These are phyloP conservation scores for Drosophila fulvimacula DNA, from an alignment of 2,888 invertebrate species.

Conservation along the genomic window DNA sequence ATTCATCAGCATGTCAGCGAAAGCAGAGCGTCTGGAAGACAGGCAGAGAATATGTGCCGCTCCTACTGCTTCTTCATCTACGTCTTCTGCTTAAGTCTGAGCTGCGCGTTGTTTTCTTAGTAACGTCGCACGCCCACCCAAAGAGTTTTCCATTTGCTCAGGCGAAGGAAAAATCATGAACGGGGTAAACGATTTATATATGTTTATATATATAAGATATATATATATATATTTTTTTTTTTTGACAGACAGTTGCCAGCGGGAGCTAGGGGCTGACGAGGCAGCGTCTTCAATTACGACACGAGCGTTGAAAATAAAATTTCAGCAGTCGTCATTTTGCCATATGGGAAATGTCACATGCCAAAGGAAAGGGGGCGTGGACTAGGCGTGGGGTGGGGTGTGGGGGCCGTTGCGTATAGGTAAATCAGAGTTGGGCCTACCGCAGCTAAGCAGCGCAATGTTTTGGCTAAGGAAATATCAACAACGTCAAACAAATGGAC, in stretches of 20 bases:
- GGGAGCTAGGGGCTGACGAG: not conserved
- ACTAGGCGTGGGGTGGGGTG: not conserved
- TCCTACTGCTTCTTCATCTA: not conserved
- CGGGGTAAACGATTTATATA: slow-evolving; percentile 66
- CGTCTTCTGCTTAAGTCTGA: slow-evolving; percentile 32
- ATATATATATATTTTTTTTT: slow-evolving; percentile 60
- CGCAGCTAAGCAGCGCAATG: slow-evolving; percentile 51
- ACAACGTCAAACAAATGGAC: slow-evolving; percentile 72
- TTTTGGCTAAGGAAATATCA: slow-evolving; percentile 41
- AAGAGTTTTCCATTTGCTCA: slow-evolving; percentile 77
- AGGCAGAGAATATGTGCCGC: slow-evolving; percentile 15
- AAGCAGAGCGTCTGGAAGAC: slow-evolving; percentile 21
- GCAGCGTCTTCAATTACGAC: slow-evolving; percentile 73
- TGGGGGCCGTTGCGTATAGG: not conserved
- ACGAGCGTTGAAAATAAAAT: slow-evolving; percentile 79
- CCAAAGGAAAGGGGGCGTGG: slow-evolving; percentile 11
- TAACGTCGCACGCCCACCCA: slow-evolving; percentile 76
- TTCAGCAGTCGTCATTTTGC: slow-evolving; percentile 62
- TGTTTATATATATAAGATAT: slow-evolving; percentile 19
- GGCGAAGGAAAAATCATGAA: slow-evolving; percentile 39
- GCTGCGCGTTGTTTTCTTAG: slow-evolving; percentile 72
- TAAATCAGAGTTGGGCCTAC: slow-evolving; percentile 63
- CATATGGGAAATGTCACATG: slow-evolving; percentile 74
- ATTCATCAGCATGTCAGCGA: slow-evolving; percentile 79
- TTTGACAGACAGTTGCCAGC: slow-evolving; percentile 76